Conservation (phyloP, 2,888 invertebrate species). For the Lepidochitona cinerea region DNA sequence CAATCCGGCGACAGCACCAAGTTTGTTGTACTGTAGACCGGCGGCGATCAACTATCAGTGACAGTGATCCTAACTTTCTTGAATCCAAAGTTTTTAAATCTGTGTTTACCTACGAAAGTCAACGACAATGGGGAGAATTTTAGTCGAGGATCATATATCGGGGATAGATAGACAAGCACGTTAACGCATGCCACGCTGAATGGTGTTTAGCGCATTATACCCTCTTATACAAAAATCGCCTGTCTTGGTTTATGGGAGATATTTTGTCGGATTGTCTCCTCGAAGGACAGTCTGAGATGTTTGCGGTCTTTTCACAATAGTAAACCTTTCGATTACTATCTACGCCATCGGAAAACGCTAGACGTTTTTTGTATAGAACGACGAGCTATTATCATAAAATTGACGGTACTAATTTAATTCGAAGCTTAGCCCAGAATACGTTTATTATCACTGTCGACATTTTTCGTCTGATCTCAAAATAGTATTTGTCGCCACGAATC, state of each 20-base stretch:
- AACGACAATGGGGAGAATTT: neutral
- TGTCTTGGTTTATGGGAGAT: neutral
- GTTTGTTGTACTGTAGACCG: neutral
- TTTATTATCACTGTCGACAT: no score
- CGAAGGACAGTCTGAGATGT: neutral
- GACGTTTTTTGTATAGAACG: no score
- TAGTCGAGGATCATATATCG: neutral
- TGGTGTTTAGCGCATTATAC: neutral
- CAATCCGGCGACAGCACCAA: neutral
- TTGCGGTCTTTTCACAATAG: neutral
- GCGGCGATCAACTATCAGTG: neutral
- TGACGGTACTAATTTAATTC: no score
- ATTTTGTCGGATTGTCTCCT: neutral
- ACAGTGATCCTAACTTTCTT: neutral
- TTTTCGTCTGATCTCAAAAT: no score
- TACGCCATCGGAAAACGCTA: no score
- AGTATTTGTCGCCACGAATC: no score
- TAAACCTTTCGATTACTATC: no score
- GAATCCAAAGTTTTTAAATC: neutral
- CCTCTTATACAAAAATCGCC: neutral
- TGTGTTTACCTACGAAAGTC: neutral
- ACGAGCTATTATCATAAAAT: no score
- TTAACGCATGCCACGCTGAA: neutral
- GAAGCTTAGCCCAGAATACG: no score
- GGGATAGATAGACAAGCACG: neutral